These are phyloP conservation scores for Pentamera pediparva DNA, from an alignment of 53 echinoderm and acorn worm genomes.

Conservation along the genomic window DNA sequence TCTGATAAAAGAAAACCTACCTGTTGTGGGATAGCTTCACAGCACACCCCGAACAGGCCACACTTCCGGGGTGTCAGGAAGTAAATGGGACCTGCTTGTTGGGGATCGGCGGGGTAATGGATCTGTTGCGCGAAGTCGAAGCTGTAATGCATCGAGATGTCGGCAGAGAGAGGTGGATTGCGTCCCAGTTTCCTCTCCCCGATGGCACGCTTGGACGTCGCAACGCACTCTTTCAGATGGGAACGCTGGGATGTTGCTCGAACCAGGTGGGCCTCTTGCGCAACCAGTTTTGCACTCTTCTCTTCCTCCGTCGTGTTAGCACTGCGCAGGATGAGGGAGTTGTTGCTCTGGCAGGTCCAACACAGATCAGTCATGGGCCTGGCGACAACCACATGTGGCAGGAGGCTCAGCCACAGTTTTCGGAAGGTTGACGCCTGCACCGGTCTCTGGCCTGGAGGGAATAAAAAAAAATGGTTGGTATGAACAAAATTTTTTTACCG, in stretches of 20 bases:
- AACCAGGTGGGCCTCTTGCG: slow-evolving; percentile 4
- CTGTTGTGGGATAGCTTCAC: slow-evolving; percentile 7
- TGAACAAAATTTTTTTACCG: no score
- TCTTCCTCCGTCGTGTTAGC: slow-evolving; percentile 5
- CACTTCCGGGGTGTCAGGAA: slow-evolving; percentile 20
- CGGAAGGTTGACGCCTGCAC: slow-evolving; percentile 27
- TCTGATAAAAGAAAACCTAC: not conserved
- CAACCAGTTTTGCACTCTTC: not conserved
- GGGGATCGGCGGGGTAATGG: slow-evolving; percentile 3
- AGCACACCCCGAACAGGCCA: slow-evolving; percentile 15
- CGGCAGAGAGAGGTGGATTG: not conserved
- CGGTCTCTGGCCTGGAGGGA: not conserved
- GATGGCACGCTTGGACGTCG: not conserved
- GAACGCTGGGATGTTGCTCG: not conserved
- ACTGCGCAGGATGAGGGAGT: slow-evolving; percentile 1
- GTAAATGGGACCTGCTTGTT: slow-evolving; percentile 27
- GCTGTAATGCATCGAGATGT: not conserved
- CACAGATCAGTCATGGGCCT: slow-evolving; percentile 47
- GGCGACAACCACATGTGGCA: slow-evolving; percentile 27
- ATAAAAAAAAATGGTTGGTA: not conserved
- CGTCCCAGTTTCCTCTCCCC: not conserved
- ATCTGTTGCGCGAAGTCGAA: slow-evolving; percentile 25
- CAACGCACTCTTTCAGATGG: not conserved
- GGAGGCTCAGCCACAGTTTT: slow-evolving; percentile 38
- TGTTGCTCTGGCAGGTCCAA: slow-evolving; percentile 43